These are phyloP conservation scores for Chrysomallon squamiferum DNA, from an alignment of 1,140 invertebrate genomes.

Conservation along the genomic window DNA sequence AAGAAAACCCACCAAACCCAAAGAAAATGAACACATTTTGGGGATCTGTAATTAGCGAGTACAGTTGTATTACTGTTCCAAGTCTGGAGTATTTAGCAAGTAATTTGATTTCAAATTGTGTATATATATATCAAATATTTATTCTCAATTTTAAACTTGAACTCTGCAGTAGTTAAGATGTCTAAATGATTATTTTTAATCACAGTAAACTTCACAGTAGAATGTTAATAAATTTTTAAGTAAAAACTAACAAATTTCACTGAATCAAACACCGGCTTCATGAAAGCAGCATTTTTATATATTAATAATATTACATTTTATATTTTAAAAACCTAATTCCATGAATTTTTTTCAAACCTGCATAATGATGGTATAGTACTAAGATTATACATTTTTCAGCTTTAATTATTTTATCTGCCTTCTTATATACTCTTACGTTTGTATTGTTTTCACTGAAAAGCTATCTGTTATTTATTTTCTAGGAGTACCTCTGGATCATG, in stretches of 20 bases:
- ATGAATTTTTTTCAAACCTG: too few relatives aligned
- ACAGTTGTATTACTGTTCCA: conserved; percentile 76
- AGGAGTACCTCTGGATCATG: conserved; percentile 37
- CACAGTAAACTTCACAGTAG: not conserved
- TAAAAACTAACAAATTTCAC: not conserved
- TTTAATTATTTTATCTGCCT: too few relatives aligned
- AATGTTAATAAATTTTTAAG: not conserved
- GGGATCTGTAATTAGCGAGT: conserved; percentile 71
- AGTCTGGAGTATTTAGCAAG: conserved; percentile 67
- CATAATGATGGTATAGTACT: too few relatives aligned
- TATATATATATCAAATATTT: not conserved
- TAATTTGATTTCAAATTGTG: conserved; percentile 14
- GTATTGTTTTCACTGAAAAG: too few relatives aligned
- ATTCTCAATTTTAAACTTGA: not conserved
- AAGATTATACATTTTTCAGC: too few relatives aligned
- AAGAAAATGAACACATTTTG: conserved; percentile 68
- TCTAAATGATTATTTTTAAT: not conserved
- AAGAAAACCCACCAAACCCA: conserved; percentile 36
- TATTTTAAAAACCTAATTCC: too few relatives aligned
- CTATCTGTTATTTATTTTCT: conserved; percentile 1
- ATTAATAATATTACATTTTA: too few relatives aligned
- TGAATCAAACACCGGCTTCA: not conserved
- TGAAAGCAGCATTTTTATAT: not conserved
- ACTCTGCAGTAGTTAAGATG: not conserved
- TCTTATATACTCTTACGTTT: too few relatives aligned